These are phyloP conservation scores for Acromyrmex heyeri DNA, from an alignment of 1,140 invertebrate genomes.

Conservation along the genomic window DNA sequence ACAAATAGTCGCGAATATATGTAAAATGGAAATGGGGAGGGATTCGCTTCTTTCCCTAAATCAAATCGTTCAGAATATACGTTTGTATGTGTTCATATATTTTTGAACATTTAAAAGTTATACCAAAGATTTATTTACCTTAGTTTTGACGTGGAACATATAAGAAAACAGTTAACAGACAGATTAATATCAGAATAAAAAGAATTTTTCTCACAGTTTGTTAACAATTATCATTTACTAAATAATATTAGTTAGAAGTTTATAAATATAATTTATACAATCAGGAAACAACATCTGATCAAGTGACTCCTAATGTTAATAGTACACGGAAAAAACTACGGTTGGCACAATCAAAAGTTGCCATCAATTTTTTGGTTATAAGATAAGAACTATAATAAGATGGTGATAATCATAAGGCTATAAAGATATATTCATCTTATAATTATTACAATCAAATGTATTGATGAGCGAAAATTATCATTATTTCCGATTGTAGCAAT, in stretches of 20 bases:
- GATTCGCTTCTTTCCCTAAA: conserved; percentile 29
- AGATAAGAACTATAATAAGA: too few relatives aligned
- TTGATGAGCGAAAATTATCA: too few relatives aligned
- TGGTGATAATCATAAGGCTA: too few relatives aligned
- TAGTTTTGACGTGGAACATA: not conserved
- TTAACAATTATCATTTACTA: not conserved
- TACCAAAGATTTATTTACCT: not conserved
- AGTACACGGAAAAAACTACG: too few relatives aligned
- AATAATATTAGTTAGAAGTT: not conserved
- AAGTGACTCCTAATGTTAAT: not conserved
- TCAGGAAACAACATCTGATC: not conserved
- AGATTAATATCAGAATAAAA: not conserved
- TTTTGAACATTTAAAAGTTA: conserved; percentile 13
- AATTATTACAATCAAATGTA: too few relatives aligned
- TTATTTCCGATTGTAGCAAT: too few relatives aligned
- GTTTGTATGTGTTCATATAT: conserved; percentile 18
- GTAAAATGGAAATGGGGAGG: conserved; percentile 64
- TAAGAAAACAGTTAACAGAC: not conserved
- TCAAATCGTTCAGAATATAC: conserved; percentile 38
- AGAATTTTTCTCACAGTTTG: not conserved
- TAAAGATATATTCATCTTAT: too few relatives aligned
- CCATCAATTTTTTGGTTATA: too few relatives aligned
- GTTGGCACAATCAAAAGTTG: too few relatives aligned
- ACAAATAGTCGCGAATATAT: conserved; percentile 72
- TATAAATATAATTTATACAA: not conserved